Evolutionary conservation across 2,888 invertebrate genomes (phyloP), one percentile per base, ranked within the genome.

Genomic region (Temnothorax unifasciatus): DNA sequence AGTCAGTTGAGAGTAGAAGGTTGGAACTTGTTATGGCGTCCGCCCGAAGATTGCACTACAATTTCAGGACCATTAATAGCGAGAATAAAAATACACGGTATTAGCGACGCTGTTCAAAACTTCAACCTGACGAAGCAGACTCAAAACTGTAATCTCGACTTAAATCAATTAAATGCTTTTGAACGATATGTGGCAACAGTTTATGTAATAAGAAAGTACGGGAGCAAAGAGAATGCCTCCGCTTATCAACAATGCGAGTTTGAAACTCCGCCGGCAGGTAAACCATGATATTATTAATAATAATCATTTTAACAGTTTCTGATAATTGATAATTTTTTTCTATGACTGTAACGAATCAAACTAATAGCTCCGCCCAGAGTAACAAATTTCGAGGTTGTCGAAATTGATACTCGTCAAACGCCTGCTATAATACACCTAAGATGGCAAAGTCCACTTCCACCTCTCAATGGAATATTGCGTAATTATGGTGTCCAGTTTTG

Each of bases 361-460:
- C 76, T 71, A 34, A 2, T 25, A 92, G 92, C 84, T 59, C 92
- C 92, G n/a, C 89, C 90, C 3, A 8, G 73, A 9, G 89, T 93
- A 8, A 82, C 57, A 15, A 68, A 90, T 59, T 63, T 90, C 0
- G 88, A 90, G 11, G 81, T 89, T 3, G 77, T 88, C 21, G 92
- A 93, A 64, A 81, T 87, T n/a, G 85, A 93, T 68, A 15, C 6
- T 54, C 15, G 11, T 3, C 61, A 38, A 13, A 75, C 5, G 21
- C 15, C 9, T 6, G 15, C 1, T 11, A 52, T 52, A 0, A 52
- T 82, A 1, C 57, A 83, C 8, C 41, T 93, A 11, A 87, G 89
- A 54, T 93, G 93, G 93, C 69, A 86, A 59, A 18, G 79, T 21
- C 92, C 92, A 34, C 0, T n/a, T n/a, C 79, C 87, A 59, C 93